phyloP scores from a whole-genome alignment of 2,888 invertebrate species.

The Perizoma flavofasciatum region DNA sequence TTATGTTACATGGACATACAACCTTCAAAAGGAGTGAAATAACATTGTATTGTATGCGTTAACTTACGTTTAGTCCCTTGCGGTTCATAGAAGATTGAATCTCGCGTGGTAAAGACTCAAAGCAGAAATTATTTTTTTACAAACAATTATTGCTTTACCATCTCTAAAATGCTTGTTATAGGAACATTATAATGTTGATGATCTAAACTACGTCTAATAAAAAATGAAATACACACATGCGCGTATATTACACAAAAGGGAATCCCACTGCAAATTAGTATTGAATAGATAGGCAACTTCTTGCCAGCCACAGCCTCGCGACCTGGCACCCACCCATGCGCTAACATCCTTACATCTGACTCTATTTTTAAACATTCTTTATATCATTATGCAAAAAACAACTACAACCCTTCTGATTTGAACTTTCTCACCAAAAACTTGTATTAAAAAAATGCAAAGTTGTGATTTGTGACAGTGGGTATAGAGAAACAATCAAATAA shows the following conservation, averaged over 20 bases:
- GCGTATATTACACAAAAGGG: slow-evolving; percentile 37
- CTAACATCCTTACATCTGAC: slow-evolving; percentile 51
- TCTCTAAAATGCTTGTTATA: slow-evolving; percentile 36
- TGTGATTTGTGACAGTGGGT: slow-evolving; percentile 81
- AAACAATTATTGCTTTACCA: slow-evolving; percentile 28
- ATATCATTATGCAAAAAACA: slow-evolving; percentile 67
- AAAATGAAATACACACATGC: slow-evolving; percentile 23
- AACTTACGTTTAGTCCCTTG: slow-evolving; percentile 61
- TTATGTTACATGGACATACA: slow-evolving; percentile 78
- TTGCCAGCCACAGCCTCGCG: slow-evolving; percentile 49
- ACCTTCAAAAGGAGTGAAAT: slow-evolving; percentile 77
- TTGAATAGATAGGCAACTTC: slow-evolving; percentile 27
- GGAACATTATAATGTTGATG: slow-evolving; percentile 35
- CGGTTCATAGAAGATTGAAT: slow-evolving; percentile 43
- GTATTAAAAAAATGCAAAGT: slow-evolving; percentile 70
- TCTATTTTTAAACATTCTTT: slow-evolving; percentile 57
- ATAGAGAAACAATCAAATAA: slow-evolving; percentile 72
- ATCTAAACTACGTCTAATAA: slow-evolving; percentile 24
- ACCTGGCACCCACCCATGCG: slow-evolving; percentile 66
- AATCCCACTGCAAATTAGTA: slow-evolving; percentile 26
- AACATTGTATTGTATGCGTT: slow-evolving; percentile 48
- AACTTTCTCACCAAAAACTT: slow-evolving; percentile 60
- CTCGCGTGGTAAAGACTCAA: slow-evolving; percentile 38
- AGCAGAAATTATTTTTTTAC: slow-evolving; percentile 43
- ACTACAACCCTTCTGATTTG: slow-evolving; percentile 69